Conservation (phyloP, 2,797 vertebrate genomes). For the Pangasius sanitwongsei region DNA sequence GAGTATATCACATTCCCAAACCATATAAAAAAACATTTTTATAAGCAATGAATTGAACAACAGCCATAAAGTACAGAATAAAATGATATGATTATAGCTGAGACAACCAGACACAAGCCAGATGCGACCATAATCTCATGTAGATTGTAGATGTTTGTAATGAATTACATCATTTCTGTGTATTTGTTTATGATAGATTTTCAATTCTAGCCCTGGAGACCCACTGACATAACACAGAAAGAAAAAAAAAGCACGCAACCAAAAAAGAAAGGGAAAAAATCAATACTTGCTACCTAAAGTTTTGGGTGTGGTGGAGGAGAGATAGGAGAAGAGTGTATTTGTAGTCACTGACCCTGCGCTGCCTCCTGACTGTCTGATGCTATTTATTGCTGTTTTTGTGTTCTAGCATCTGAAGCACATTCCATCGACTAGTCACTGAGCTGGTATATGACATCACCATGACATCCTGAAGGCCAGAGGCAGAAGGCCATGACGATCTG, state of each 20-base stretch:
- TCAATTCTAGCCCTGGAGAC: not conserved
- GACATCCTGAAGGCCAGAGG: not conserved
- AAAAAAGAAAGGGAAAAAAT: not conserved
- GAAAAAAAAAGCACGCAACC: not conserved
- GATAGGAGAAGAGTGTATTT: not conserved
- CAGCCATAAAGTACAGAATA: not conserved
- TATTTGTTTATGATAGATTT: not conserved
- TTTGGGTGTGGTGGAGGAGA: not conserved
- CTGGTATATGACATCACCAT: not conserved
- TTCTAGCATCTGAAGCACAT: not conserved
- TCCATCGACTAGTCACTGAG: not conserved
- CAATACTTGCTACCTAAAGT: not conserved
- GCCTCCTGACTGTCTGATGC: not conserved
- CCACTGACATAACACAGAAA: not conserved
- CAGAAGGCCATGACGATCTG: not conserved
- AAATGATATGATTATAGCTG: not conserved
- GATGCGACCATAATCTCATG: not conserved
- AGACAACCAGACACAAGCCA: not conserved
- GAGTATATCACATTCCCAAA: not conserved
- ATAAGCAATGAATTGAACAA: not conserved
- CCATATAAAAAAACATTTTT: not conserved
- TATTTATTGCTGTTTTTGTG: constrained; percentile 6
- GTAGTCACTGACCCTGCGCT: not conserved
- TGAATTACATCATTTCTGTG: not conserved
- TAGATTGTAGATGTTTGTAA: constrained; percentile 12